Evolutionary conservation across 2,888 invertebrate species (phyloP).

Genomic region (Ophonus ardosiacus): DNA sequence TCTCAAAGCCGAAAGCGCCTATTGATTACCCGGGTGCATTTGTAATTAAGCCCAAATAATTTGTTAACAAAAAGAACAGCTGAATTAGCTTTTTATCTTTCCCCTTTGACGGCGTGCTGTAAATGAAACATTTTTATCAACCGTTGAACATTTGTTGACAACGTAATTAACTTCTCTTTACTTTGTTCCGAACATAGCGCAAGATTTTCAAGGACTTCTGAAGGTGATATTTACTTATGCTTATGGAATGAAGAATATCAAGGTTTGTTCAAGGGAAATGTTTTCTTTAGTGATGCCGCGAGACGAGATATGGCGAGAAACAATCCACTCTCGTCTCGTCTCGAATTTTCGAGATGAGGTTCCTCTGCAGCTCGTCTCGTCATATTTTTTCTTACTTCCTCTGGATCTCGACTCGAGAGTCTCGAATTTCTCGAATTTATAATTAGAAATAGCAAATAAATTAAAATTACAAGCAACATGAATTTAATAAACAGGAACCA

Average conservation of each 20-base stretch:
- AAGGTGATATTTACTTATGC: slow-evolving; percentile 6
- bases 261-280: neutral
- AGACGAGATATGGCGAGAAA: no score
- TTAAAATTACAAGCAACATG: no score
- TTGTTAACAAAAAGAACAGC: slow-evolving; percentile 40
- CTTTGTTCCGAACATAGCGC: neutral
- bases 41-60: slow-evolving; percentile 46
- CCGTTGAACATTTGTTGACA: slow-evolving; percentile 42
- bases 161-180: slow-evolving; percentile 43
- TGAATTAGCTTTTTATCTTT: slow-evolving; percentile 48
- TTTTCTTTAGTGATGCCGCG: no score
- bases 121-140: slow-evolving; percentile 49
- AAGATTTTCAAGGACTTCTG: neutral
- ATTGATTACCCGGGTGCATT: slow-evolving; percentile 17
- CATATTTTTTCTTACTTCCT: no score
- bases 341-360: no score
- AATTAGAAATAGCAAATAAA: no score
- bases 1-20: slow-evolving; percentile 5
- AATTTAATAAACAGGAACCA: no score
- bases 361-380: no score
- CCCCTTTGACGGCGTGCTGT: neutral
- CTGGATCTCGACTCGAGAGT: no score
- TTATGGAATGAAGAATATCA: neutral
- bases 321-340: no score
- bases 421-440: no score